phyloP scores from a whole-genome alignment of 1,140 invertebrate genomes.

The Lerema accius region DNA sequence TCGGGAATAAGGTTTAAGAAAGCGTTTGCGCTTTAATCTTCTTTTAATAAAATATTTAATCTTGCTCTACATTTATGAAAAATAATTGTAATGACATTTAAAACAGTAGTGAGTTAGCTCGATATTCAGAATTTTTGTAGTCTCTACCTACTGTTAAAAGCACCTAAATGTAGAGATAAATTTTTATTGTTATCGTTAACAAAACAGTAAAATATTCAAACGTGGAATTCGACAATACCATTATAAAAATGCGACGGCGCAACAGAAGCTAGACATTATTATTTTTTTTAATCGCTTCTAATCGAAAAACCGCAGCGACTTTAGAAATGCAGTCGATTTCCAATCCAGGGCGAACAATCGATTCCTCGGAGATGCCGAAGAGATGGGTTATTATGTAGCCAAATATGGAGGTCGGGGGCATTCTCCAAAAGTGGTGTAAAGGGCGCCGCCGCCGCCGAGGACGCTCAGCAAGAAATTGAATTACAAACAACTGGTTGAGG shows the following conservation, averaged over 20 bases:
- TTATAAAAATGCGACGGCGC: background rate
- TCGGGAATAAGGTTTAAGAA: too few species aligned
- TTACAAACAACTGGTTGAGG: constrained; percentile 49
- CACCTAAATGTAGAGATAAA: too few species aligned
- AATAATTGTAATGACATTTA: too few species aligned
- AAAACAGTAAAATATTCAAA: too few species aligned
- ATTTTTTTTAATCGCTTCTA: background rate
- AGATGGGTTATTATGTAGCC: constrained; percentile 69
- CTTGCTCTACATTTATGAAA: too few species aligned
- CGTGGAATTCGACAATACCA: too few species aligned
- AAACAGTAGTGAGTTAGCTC: too few species aligned
- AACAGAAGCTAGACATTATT: background rate
- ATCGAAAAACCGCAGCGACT: constrained; percentile 17
- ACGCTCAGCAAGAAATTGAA: constrained; percentile 64
- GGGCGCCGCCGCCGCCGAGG: constrained; percentile 77
- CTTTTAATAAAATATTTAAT: too few species aligned
- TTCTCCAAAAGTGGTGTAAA: constrained; percentile 67
- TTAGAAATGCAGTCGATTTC: constrained; percentile 58
- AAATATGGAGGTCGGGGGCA: constrained; percentile 62
- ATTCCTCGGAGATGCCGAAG: constrained; percentile 51
- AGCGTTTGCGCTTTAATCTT: too few species aligned
- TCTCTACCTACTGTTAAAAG: too few species aligned
- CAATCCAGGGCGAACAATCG: constrained; percentile 76
- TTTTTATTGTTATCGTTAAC: too few species aligned
- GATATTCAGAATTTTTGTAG: too few species aligned